phyloP scores from a whole-genome alignment of 2,113 vertebrate genomes.

The Trematomus loennbergii region DNA sequence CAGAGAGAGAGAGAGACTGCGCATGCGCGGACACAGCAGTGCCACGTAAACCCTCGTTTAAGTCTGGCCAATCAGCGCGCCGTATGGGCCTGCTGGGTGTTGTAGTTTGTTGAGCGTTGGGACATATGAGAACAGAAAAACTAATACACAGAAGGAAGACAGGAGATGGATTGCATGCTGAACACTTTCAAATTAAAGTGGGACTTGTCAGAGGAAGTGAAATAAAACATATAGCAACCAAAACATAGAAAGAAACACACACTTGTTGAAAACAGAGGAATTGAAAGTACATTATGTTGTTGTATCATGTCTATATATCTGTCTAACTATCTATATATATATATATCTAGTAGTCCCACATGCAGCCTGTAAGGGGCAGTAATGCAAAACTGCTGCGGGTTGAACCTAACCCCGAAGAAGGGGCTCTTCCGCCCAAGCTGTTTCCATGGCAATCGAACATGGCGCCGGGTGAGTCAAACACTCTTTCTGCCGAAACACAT shows the following conservation, averaged over 20 bases:
- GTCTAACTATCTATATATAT: too few relatives aligned
- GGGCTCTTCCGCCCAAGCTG: slow-evolving; percentile 37
- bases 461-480: slow-evolving; percentile 62
- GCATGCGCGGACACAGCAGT: slow-evolving; percentile 73
- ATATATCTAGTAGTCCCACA: background rate
- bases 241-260: too few relatives aligned
- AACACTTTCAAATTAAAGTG: too few relatives aligned
- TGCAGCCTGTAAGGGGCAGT: slow-evolving; percentile 5
- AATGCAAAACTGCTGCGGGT: rapidly evolving
- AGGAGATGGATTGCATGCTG: too few relatives aligned
- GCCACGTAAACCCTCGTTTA: slow-evolving; percentile 80
- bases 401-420: slow-evolving; percentile 6
- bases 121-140: background rate
- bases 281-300: too few relatives aligned
- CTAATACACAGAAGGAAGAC: too few relatives aligned
- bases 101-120: background rate
- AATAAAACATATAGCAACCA: too few relatives aligned
- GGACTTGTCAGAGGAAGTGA: too few relatives aligned
- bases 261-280: too few relatives aligned
- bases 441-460: slow-evolving; percentile 69
- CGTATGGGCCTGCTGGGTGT: background rate
- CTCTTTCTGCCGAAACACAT: background rate
- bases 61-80: slow-evolving; percentile 8
- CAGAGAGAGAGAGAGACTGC: slow-evolving; percentile 42
- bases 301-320: too few relatives aligned